These are phyloP conservation scores for Orussus abietinus DNA, from an alignment of 1,140 invertebrate species.

Conservation along the genomic window DNA sequence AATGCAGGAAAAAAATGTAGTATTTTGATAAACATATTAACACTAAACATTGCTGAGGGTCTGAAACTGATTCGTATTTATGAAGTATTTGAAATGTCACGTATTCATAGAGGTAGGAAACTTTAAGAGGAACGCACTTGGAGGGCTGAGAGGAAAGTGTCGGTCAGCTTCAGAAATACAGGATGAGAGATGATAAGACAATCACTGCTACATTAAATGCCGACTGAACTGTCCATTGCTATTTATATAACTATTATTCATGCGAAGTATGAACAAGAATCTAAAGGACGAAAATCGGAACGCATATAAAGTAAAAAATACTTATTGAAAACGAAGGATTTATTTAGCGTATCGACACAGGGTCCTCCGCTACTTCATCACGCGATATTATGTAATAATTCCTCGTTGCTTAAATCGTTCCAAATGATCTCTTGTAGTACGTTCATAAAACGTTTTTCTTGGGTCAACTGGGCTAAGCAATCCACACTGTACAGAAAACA, in stretches of 20 bases:
- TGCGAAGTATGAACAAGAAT: not conserved
- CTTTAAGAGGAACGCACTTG: not conserved
- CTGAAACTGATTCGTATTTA: conserved; percentile 9
- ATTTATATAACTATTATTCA: conserved; percentile 8
- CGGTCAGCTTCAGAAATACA: conserved; percentile 12
- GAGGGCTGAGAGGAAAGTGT: not conserved
- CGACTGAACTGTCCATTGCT: conserved; percentile 1
- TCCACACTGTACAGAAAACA: conserved; percentile 26
- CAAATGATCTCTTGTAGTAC: conserved; percentile 22
- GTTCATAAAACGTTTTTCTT: conserved; percentile 24
- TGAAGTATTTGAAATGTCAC: conserved; percentile 8
- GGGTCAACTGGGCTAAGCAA: conserved; percentile 26
- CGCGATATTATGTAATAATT: conserved; percentile 11
- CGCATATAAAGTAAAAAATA: not conserved
- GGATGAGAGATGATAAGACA: conserved; percentile 17
- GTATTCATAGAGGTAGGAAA: conserved; percentile 1
- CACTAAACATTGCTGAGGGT: conserved; percentile 13
- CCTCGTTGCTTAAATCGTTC: conserved; percentile 22
- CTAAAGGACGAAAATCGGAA: not conserved
- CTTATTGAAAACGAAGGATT: conserved; percentile 7
- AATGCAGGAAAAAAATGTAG: conserved; percentile 2
- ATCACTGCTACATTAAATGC: conserved; percentile 6
- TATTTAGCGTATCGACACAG: conserved; percentile 3
- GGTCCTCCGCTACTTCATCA: conserved; percentile 8
- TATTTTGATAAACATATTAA: not conserved